Evolutionary conservation across 1,140 invertebrate genomes (phyloP).

Genomic region (Euglossa dilemma): DNA sequence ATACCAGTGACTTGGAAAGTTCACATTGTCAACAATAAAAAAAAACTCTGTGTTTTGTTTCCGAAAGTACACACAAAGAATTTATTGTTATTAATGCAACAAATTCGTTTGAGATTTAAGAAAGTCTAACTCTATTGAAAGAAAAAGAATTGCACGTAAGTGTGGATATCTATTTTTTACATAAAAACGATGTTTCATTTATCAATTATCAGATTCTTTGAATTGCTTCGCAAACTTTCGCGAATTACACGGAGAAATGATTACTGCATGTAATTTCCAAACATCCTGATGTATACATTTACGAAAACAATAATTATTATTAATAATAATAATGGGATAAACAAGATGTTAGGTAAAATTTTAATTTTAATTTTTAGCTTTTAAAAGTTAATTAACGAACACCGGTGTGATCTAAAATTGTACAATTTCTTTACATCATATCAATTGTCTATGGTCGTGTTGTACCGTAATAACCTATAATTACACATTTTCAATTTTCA

Average conservation of each 20-base stretch:
- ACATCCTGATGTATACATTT: neutral
- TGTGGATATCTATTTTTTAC: neutral
- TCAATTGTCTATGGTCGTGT: no score
- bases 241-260: neutral
- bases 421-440: no score
- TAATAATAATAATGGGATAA: neutral
- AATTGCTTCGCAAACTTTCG: neutral
- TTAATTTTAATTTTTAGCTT: neutral
- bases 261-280: neutral
- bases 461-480: no score
- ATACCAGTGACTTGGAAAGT: conserved; percentile 19
- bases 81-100: neutral
- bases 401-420: no score
- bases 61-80: neutral
- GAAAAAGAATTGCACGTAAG: neutral
- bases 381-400: neutral
- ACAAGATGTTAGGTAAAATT: neutral
- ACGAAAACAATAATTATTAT: no score
- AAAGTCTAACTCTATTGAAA: neutral
- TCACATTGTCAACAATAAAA: conserved; percentile 37
- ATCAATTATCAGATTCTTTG: neutral
- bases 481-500: no score
- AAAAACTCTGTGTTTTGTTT: conserved; percentile 36
- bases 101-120: neutral
- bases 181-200: neutral